Percentiles rank a stretch among this genome's conserved stretches.
Evolutionary conservation across 1,140 invertebrate species (phyloP).

Genomic region (Papilio polytes): DNA sequence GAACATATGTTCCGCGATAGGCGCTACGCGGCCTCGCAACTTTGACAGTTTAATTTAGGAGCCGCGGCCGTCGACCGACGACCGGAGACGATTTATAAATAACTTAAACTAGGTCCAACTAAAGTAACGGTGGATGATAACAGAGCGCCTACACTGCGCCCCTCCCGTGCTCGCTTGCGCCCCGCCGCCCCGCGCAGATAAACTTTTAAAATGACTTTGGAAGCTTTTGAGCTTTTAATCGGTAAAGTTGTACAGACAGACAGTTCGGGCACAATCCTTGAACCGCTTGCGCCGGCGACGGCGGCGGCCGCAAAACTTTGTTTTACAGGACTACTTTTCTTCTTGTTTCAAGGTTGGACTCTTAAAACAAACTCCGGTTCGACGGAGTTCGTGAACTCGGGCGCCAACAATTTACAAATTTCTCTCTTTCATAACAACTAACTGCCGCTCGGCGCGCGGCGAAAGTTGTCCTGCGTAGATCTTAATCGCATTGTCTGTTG

Average conservation of each 20-base stretch:
- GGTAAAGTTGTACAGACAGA: slow-evolving; percentile 85
- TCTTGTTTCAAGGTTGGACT: slow-evolving; percentile 85
- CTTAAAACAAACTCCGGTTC: slow-evolving; percentile 85
- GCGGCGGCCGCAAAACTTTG: slow-evolving; percentile 84
- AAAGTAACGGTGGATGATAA: slow-evolving; percentile 81
- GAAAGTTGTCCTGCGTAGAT: slow-evolving; percentile 84
- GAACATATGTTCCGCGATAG: slow-evolving; percentile 69
- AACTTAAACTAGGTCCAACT: slow-evolving; percentile 82
- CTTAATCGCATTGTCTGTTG: slow-evolving; percentile 83
- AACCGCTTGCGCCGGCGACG: slow-evolving; percentile 84
- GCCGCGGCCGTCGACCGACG: slow-evolving; percentile 64
- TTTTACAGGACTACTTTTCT: slow-evolving; percentile 85
- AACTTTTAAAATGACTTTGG: slow-evolving; percentile 86
- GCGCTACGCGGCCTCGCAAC: slow-evolving; percentile 55
- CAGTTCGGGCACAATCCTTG: slow-evolving; percentile 84
- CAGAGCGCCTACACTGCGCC: slow-evolving; percentile 71
- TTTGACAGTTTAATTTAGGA: slow-evolving; percentile 78
- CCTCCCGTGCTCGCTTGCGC: slow-evolving; percentile 60
- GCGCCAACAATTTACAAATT: slow-evolving; percentile 85
- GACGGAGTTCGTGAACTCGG: slow-evolving; percentile 84
- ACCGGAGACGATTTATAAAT: slow-evolving; percentile 78
- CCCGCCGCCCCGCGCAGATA: slow-evolving; percentile 79
- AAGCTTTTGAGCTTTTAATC: slow-evolving; percentile 86
- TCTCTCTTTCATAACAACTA: slow-evolving; percentile 85
- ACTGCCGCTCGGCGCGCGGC: slow-evolving; percentile 82